Percentiles rank a stretch among this genome's conserved stretches.
Conservation (phyloP, 2,888 invertebrate genomes). For the Meiosimyza decipiens region DNA sequence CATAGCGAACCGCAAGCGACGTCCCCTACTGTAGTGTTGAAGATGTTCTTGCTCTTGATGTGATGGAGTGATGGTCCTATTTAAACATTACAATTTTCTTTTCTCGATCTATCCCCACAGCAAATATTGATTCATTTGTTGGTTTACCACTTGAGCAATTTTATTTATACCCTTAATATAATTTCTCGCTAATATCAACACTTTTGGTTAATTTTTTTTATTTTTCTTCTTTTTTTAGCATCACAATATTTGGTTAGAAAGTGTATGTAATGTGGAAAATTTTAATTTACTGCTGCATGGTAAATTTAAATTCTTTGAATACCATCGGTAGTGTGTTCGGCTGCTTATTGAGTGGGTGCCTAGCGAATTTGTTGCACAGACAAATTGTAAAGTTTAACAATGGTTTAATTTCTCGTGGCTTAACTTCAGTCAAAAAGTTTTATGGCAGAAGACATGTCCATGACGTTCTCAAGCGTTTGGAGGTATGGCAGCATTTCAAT, state of each 20-base stretch:
- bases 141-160: slow-evolving; percentile 40
- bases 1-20: not conserved
- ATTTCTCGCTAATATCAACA: slow-evolving; percentile 23
- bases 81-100: slow-evolving; percentile 23
- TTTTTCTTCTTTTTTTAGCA: not conserved
- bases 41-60: not conserved
- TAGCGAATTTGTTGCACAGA: not conserved
- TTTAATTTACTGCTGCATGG: slow-evolving; percentile 10
- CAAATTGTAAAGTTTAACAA: slow-evolving; percentile 10
- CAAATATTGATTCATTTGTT: slow-evolving; percentile 44
- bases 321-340: not conserved
- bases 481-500: not conserved
- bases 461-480: not conserved
- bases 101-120: slow-evolving; percentile 24
- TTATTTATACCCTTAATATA: slow-evolving; percentile 26
- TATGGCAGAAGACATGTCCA: not conserved
- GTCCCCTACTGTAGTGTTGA: slow-evolving; percentile 20
- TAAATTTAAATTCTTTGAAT: slow-evolving; percentile 4
- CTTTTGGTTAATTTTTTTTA: not conserved
- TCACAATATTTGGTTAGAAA: not conserved
- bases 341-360: not conserved
- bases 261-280: not conserved
- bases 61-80: slow-evolving; percentile 27
- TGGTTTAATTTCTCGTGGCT: slow-evolving; percentile 14
- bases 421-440: not conserved